Conservation (phyloP, 2,113 vertebrate species). For the Apus apus region DNA sequence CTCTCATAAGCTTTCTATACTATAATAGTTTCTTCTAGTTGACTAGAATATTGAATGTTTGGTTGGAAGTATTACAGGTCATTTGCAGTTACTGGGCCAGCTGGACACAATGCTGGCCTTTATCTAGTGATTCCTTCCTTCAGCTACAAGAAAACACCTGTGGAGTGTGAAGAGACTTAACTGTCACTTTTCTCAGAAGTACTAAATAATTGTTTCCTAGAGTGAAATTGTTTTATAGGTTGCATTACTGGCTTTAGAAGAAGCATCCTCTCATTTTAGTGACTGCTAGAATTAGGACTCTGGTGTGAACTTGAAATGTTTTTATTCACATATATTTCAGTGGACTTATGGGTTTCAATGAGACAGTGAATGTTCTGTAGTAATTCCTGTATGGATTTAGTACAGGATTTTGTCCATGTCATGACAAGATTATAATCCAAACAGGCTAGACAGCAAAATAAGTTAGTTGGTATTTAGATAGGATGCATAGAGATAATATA, state of each 20-base stretch:
- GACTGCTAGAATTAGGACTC: not conserved
- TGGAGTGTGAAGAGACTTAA: not conserved
- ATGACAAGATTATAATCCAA: not conserved
- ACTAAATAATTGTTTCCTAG: not conserved
- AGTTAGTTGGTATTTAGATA: not conserved
- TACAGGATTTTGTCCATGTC: not conserved
- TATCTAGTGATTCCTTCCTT: not conserved
- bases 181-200: not conserved
- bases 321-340: not conserved
- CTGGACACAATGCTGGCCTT: not conserved
- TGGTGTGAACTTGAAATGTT: not conserved
- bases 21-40: not conserved
- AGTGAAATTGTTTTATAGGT: not conserved
- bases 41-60: not conserved
- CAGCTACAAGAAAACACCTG: not conserved
- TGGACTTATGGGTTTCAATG: not conserved
- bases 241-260: not conserved
- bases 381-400: not conserved
- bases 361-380: not conserved
- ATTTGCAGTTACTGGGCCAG: not conserved
- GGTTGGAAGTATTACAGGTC: not conserved
- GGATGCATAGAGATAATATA: not conserved
- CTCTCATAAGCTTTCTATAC: constrained; percentile 1
- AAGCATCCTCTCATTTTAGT: not conserved
- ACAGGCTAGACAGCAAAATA: not conserved